A percentile compares a stretch with the other conserved stretches of the same genome.
These are phyloP conservation scores for Sciurus carolinensis DNA, from an alignment of 2,797 vertebrate species.

Conservation along the genomic window DNA sequence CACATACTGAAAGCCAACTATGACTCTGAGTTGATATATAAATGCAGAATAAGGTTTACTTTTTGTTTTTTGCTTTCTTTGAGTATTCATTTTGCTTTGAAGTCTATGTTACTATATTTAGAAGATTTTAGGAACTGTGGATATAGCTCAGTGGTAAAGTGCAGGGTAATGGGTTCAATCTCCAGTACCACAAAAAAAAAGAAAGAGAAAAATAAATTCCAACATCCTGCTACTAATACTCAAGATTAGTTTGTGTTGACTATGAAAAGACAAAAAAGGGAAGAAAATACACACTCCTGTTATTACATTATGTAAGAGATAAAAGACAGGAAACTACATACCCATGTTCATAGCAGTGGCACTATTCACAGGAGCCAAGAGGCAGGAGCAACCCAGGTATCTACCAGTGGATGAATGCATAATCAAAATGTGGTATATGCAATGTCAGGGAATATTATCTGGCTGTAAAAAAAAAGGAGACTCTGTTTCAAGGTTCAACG, in stretches of 20 bases:
- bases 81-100: conserved; percentile 8
- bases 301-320: background rate
- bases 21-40: background rate
- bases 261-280: conserved; percentile 30
- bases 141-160: too few species aligned
- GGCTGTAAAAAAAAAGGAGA: background rate
- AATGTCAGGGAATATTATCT: background rate
- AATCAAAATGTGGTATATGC: background rate
- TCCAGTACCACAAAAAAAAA: too few species aligned
- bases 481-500: background rate
- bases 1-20: background rate
- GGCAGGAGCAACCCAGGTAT: background rate
- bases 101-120: conserved; percentile 26
- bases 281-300: background rate
- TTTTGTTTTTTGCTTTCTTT: background rate
- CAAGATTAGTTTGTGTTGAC: background rate
- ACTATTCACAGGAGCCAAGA: background rate
- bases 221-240: background rate
- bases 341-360: background rate
- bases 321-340: background rate
- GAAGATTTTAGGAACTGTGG: background rate
- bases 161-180: too few species aligned
- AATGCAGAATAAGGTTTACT: conserved; percentile 7
- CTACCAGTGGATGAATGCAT: background rate
- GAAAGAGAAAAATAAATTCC: too few species aligned